A percentile compares a stretch with the other conserved stretches of the same genome.
Conservation (phyloP, 2,797 vertebrate genomes). For the Tamandua tetradactyla region DNA sequence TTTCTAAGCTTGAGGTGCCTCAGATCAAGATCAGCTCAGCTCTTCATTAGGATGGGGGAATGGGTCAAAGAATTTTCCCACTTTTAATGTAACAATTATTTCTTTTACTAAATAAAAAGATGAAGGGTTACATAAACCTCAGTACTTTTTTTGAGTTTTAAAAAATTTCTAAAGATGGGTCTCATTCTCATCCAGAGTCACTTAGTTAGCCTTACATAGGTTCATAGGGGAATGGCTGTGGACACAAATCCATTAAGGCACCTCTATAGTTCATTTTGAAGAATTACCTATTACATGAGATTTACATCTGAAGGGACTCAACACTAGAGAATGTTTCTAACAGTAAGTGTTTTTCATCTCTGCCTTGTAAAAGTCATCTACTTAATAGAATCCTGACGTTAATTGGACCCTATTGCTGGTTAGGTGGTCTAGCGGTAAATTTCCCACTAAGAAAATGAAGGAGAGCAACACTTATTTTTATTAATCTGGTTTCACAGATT, state of each 20-base stretch:
- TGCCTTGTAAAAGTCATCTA: background rate
- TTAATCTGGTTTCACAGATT: background rate
- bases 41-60: background rate
- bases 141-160: background rate
- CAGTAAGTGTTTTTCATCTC: background rate
- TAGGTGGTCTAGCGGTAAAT: background rate
- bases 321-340: background rate
- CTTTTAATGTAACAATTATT: background rate
- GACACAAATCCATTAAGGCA: background rate
- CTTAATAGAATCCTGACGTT: background rate
- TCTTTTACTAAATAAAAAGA: background rate
- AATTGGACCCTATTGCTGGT: background rate
- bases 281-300: background rate
- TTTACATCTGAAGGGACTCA: background rate
- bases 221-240: background rate
- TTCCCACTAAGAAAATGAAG: background rate
- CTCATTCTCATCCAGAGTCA: background rate
- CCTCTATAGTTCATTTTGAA: background rate
- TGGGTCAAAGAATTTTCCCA: background rate
- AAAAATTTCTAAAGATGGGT: background rate
- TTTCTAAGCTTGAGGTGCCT: background rate
- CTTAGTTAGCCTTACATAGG: background rate
- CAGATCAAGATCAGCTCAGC: background rate
- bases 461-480: background rate
- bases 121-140: background rate